These are phyloP conservation scores for Pteronotus mesoamericanus DNA, from an alignment of 2,797 vertebrate species.

Conservation along the genomic window DNA sequence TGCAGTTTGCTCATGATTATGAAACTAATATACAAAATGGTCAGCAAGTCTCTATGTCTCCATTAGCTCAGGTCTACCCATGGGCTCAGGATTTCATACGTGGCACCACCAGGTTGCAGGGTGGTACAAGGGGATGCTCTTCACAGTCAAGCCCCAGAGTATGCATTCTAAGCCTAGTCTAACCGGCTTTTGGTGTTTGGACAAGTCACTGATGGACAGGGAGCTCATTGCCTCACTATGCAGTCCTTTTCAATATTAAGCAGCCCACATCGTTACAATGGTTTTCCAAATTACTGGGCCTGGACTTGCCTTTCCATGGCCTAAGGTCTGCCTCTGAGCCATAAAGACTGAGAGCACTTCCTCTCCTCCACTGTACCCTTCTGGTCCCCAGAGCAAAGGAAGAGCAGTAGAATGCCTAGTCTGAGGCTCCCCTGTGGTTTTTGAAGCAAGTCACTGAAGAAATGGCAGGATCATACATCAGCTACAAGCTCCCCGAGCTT, in stretches of 20 bases:
- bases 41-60: neutral
- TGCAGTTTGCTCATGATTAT: neutral
- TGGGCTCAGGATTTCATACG: neutral
- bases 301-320: neutral
- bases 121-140: neutral
- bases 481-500: neutral
- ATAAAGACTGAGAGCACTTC: neutral
- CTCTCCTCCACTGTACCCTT: neutral
- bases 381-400: neutral
- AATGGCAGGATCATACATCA: neutral
- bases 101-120: too few species aligned
- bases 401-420: accelerated
- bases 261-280: neutral
- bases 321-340: neutral
- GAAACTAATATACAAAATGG: neutral
- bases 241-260: neutral
- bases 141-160: neutral
- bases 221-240: neutral
- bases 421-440: neutral
- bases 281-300: neutral
- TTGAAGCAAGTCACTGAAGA: neutral
- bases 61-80: neutral
- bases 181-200: neutral
- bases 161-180: neutral
- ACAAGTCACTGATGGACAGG: neutral